These are phyloP conservation scores for Copidosoma floridanum DNA, from an alignment of 1,140 invertebrate genomes.

Conservation along the genomic window DNA sequence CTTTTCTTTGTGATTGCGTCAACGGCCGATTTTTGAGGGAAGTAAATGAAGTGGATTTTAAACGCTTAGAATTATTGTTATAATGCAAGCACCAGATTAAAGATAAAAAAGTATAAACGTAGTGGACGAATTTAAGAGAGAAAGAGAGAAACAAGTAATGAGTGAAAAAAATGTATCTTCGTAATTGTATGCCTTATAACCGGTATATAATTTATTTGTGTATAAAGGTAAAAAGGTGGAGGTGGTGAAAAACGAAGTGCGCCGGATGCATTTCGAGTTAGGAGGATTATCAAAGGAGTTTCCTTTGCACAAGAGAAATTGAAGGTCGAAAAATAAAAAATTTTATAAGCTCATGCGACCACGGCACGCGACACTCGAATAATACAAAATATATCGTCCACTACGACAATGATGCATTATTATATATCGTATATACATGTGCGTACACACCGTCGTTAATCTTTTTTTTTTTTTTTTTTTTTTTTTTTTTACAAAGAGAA, in stretches of 20 bases:
- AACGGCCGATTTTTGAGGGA: slow-evolving; percentile 15
- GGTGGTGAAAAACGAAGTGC: slow-evolving; percentile 12
- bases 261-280: slow-evolving; percentile 18
- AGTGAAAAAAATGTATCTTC: slow-evolving; percentile 8
- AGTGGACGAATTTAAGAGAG: slow-evolving; percentile 11
- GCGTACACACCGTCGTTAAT: slow-evolving; percentile 11
- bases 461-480: slow-evolving; percentile 19
- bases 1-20: slow-evolving; percentile 16
- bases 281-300: not conserved
- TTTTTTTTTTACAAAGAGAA: slow-evolving; percentile 24
- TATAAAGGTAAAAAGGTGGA: slow-evolving; percentile 1
- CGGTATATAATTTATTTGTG: slow-evolving; percentile 2
- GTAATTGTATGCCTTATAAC: slow-evolving; percentile 3
- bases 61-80: slow-evolving; percentile 15
- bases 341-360: not conserved
- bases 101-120: no score
- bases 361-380: slow-evolving; percentile 4
- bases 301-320: slow-evolving; percentile 6
- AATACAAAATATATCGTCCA: slow-evolving; percentile 21
- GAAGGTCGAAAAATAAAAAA: slow-evolving; percentile 7
- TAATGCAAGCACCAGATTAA: no score
- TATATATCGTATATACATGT: slow-evolving; percentile 6
- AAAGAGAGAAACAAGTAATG: slow-evolving; percentile 9
- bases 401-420: slow-evolving; percentile 9
- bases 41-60: slow-evolving; percentile 7